phyloP scores from a whole-genome alignment of 2,113 vertebrate species.

The Pycnonotus jocosus region DNA sequence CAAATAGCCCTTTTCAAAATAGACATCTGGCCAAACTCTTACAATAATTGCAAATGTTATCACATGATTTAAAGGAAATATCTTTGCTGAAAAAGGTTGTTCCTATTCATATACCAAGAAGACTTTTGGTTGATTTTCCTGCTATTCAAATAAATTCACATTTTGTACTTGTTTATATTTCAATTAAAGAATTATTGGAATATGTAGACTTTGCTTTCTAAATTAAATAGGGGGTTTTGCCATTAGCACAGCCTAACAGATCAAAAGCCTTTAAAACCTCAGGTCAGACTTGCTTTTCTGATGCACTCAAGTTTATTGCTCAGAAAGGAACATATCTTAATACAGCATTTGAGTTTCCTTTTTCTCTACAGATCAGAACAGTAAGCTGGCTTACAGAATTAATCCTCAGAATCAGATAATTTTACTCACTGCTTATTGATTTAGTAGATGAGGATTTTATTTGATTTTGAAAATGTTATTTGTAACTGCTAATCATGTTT shows the following conservation, averaged over 20 bases:
- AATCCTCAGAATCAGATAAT: slow-evolving; percentile 4
- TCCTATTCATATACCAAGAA: neutral
- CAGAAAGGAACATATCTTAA: neutral
- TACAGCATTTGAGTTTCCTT: neutral
- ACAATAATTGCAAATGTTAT: neutral
- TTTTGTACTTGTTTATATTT: neutral
- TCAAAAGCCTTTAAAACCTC: neutral
- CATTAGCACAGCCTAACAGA: neutral
- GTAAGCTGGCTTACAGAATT: neutral
- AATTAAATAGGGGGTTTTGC: neutral
- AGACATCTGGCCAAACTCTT: slow-evolving; percentile 1
- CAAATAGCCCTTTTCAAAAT: neutral
- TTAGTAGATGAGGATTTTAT: neutral
- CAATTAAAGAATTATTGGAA: neutral
- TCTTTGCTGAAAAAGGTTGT: neutral
- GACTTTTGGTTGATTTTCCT: neutral
- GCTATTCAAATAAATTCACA: neutral
- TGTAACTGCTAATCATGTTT: neutral
- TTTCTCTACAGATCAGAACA: neutral
- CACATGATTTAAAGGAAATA: neutral
- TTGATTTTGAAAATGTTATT: neutral
- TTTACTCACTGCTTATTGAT: neutral
- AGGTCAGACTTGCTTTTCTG: neutral
- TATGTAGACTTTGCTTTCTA: neutral
- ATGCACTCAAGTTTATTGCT: neutral